Conservation (phyloP, 1,140 invertebrate genomes). For the Ceratosolen solmsi region DNA sequence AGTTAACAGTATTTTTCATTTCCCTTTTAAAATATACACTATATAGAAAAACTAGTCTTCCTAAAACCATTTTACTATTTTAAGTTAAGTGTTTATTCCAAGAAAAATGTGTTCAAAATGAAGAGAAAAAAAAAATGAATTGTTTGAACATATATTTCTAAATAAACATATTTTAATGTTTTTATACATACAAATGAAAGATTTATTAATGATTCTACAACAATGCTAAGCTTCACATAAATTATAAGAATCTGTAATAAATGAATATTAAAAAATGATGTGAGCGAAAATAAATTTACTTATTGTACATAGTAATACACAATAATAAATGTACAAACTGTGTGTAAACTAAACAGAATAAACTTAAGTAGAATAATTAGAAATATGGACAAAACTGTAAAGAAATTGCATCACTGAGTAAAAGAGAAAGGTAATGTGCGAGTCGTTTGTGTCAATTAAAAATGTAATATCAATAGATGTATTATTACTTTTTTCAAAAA, state of each 20-base stretch:
- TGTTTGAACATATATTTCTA: conserved; percentile 24
- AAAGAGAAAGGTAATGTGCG: background rate
- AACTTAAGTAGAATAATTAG: conserved; percentile 22
- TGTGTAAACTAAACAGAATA: conserved; percentile 25
- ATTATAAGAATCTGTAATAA: conserved; percentile 18
- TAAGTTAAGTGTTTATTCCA: background rate
- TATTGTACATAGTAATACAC: conserved; percentile 47
- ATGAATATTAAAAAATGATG: conserved; percentile 31
- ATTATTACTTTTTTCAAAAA: conserved; percentile 25
- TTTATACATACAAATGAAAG: conserved; percentile 33
- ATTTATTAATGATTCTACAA: conserved; percentile 25
- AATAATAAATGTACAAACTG: conserved; percentile 50
- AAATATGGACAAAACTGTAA: conserved; percentile 35
- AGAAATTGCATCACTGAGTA: conserved; percentile 28
- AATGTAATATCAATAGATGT: conserved; percentile 21
- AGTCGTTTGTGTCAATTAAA: conserved; percentile 24
- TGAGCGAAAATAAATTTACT: conserved; percentile 47
- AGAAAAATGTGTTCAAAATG: conserved; percentile 12
- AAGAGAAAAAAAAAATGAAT: conserved; percentile 12
- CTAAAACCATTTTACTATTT: background rate
- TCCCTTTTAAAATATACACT: background rate
- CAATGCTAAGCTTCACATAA: background rate
- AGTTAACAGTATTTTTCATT: background rate
- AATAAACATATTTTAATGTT: conserved; percentile 31
- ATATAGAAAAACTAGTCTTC: background rate